Base-by-base conservation (phyloP, 2,113 vertebrate genomes). In the Lycaon pictus region DNA sequence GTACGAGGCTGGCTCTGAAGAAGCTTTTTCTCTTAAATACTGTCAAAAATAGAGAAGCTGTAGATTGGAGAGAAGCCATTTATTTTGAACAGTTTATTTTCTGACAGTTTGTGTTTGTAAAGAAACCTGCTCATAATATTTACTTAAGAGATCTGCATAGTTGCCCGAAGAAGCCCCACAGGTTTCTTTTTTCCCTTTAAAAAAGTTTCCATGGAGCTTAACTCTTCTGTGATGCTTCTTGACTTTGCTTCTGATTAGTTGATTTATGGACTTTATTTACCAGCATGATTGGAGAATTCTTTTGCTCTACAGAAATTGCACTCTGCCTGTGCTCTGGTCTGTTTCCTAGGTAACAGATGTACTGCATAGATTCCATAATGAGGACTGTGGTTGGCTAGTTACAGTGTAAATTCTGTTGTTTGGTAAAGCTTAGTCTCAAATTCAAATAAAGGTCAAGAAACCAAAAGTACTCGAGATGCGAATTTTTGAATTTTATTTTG, bases 251-350 rank as follows among this genome's bases (percentile, higher is more conserved):
- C 96, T 95, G 76, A 97, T 98, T 97, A 98, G 76, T 97, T 98
- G 96, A 97, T 98, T 98, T 97, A 97, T 97, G 95, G 98, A 97
- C 93, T 98, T 98, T 97, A 97, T 98, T 98, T 98, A 97, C 92
- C 89, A 95, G 62, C 77, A 72, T 55, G 88, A 93, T 93, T 97
- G 93, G 93, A 95, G 92, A 98, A 99, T 98, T 98, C 97, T 98
- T 95, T 98, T 96, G 86, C 98, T 97, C 90, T 91, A 92, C 96
- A 98, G 97, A 98, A 99, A 98, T 98, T 97, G 93, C 96, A 96
- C 96, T 25, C 19, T 98, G 98, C 96, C 97, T 93, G 92, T 96
- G 97, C 77, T 95, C 93, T 97, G 67, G 88, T 95, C 97, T 2
- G 97, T 98, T 98, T 98, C 98, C 96, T 17, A 95, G 96, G 98